Evolutionary conservation across 2,113 vertebrate genomes (phyloP).

Genomic region (Paedocypris sp.): DNA sequence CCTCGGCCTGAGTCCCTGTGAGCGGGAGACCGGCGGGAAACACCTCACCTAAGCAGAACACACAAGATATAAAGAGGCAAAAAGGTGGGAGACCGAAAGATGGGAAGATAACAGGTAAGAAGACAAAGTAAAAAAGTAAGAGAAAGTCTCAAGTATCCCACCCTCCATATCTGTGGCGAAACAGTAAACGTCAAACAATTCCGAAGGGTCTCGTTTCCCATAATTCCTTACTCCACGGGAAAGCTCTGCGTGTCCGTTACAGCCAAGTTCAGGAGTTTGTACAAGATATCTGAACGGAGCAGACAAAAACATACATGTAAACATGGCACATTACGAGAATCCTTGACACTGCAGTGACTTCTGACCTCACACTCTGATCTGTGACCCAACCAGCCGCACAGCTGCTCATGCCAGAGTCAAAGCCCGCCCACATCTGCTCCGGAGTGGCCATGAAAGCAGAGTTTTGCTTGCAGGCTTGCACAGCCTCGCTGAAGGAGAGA

Average conservation of each 20-base stretch:
- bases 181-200: slow-evolving; percentile 89
- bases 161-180: slow-evolving; percentile 74
- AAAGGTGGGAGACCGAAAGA: slow-evolving; percentile 17
- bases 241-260: slow-evolving; percentile 81
- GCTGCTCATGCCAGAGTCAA: slow-evolving; percentile 77
- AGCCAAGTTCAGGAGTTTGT: slow-evolving; percentile 79
- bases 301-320: not conserved
- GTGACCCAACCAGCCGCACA: slow-evolving; percentile 87
- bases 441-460: slow-evolving; percentile 73
- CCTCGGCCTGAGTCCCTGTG: slow-evolving; percentile 64
- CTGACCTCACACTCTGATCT: slow-evolving; percentile 81
- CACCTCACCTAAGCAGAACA: slow-evolving; percentile 88
- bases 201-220: slow-evolving; percentile 68
- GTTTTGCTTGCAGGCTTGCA: slow-evolving; percentile 68
- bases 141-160: slow-evolving; percentile 25
- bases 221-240: slow-evolving; percentile 83
- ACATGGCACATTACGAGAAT: not conserved
- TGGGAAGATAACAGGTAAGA: not conserved
- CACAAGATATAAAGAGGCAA: too few species aligned
- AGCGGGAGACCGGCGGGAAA: slow-evolving; percentile 67
- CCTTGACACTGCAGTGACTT: not conserved
- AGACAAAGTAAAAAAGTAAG: not conserved
- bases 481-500: slow-evolving; percentile 68
- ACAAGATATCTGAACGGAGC: slow-evolving; percentile 75
- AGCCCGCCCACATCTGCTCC: slow-evolving; percentile 77